Evolutionary conservation across 2,113 vertebrate genomes (phyloP), one percentile per base, ranked within the genome.

Genomic region (Raphicerus campestris): DNA sequence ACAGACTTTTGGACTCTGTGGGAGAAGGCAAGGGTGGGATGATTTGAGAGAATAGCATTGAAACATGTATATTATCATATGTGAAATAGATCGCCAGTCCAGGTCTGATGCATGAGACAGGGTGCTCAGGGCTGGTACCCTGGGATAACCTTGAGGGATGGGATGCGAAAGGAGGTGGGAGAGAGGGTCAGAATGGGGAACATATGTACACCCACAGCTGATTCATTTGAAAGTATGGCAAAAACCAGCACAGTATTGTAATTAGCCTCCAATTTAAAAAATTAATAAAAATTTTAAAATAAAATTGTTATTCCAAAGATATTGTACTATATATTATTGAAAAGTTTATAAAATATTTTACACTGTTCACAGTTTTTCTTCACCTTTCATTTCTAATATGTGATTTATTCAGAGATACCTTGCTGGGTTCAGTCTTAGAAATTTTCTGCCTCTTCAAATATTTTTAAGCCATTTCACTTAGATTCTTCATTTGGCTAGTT

Each of bases 401-500:
- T 91, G 39, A 96, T 35, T 53, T 86, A 24, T 70, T 95, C 81
- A 73, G 5, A 45, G 19, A 35, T 91, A 77, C 2, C 66, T 55
- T 88, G 30, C 86, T 85, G 49, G 1, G 10, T 90, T 92, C 8
- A 24, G 0, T 78, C 28, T 93, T 92, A 91, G 83, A 96, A 87
- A 7, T 80, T 61, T 89, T 92, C 49, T 89, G 5, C 4, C 39
- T 87, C 17, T 93, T 87, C 55, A 95, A 88, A 84, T 7, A 17
- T 85, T 81, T 96, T 92, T 20, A 89, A 91, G 19, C 7, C 39
- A 78, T 47, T 87, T 83, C 2, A 66, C 49, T 92, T 97, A 90
- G 28, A 63, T 85, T 88, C 53, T 96, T 96, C 51, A 90, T 96
- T 88, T 95, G 30, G 3, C 19, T 92, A 30, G 49, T 93, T 94